Base-by-base conservation (phyloP, 2,113 vertebrate species). In the Eudyptes chrysolophus region DNA sequence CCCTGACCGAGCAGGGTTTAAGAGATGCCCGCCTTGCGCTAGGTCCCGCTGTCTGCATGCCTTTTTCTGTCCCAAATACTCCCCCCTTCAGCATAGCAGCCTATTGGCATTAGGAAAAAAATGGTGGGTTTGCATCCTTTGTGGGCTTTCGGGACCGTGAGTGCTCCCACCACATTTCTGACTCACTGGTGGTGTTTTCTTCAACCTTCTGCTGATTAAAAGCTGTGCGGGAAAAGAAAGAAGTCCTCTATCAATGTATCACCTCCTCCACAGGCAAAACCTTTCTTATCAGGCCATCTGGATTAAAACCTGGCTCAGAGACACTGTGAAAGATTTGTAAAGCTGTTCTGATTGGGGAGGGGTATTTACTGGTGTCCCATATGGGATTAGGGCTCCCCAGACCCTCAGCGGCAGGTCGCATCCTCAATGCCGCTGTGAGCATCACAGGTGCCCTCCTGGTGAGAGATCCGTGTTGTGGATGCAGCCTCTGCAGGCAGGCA, bases 281-380 rank as follows among this genome's bases (percentile, higher is more conserved):
- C 25, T 71, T 89, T 94, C 70, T 78, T 94, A 80, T 54, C 90
- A 55, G 64, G 51, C 57, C 55, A 51, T 82, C 55, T 75, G 72
- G 87, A 88, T 83, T 80, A 83, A 94, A 96, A 87, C 40, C 60
- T 84, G 46, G 26, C 79, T 95, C 79, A 70, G 76, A 96, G 82
- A 17, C 6, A 3, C 44, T 19, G 27, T 80, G 94, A 66, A 87
- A 76, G 66, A 16, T 55, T 62, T 77, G 54, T n/a, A 74, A 90
- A 92, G 66, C 54, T 85, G 54, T 61, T 96, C 40, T 65, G 71
- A 48, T 20, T 1, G 13, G 68, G 40, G 46, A 87, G 36, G 71
- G 75, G 14, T 88, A 86, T 83, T 94, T 83, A 75, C 1, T 5
- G 48, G 65, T 92, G 66, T 75, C 70, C 34, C 82, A 49, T 74